Percentiles rank a stretch among this genome's conserved stretches.
Evolutionary conservation across 2,888 invertebrate species (phyloP).

Genomic region (Sycophila texana): DNA sequence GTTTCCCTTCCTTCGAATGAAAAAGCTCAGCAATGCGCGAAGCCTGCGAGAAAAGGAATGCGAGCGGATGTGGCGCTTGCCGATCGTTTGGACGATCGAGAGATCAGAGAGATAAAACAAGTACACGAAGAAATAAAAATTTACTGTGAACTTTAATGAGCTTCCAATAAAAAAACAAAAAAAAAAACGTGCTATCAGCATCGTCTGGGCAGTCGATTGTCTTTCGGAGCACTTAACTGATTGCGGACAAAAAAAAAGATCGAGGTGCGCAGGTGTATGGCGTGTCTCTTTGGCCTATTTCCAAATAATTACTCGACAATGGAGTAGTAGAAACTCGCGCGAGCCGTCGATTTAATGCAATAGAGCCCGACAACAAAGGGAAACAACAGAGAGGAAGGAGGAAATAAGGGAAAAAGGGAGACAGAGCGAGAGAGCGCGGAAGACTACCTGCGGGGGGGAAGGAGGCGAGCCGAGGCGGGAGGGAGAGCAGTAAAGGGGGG

Average conservation of each 20-base stretch:
- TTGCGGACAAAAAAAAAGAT: constrained; percentile 9
- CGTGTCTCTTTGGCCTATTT: constrained; percentile 44
- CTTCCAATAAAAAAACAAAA: too few species aligned
- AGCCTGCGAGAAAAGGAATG: constrained; percentile 9
- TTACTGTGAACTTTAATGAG: background rate
- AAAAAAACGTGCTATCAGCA: too few species aligned
- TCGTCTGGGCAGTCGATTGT: too few species aligned
- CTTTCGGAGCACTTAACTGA: constrained; percentile 1
- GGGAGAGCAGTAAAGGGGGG: too few species aligned
- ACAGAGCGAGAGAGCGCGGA: constrained; percentile 54
- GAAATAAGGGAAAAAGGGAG: constrained; percentile 44
- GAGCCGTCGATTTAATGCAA: constrained; percentile 30
- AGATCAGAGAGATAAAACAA: background rate
- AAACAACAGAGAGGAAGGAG: constrained; percentile 41
- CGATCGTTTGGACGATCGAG: constrained; percentile 38
- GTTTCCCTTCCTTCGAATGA: constrained; percentile 64
- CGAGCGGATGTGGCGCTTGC: constrained; percentile 31
- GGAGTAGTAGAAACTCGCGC: constrained; percentile 46
- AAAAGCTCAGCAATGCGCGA: constrained; percentile 41
- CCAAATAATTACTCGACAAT: constrained; percentile 54
- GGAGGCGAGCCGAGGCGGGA: constrained; percentile 6
- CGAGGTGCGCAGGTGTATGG: constrained; percentile 29
- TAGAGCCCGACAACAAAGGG: constrained; percentile 40
- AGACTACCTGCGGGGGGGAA: constrained; percentile 50
- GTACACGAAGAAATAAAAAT: constrained; percentile 4